A percentile compares a stretch with the other conserved stretches of the same genome.
These are phyloP conservation scores for Genyomyrus donnyi DNA, from an alignment of 2,113 vertebrate species.

Conservation along the genomic window DNA sequence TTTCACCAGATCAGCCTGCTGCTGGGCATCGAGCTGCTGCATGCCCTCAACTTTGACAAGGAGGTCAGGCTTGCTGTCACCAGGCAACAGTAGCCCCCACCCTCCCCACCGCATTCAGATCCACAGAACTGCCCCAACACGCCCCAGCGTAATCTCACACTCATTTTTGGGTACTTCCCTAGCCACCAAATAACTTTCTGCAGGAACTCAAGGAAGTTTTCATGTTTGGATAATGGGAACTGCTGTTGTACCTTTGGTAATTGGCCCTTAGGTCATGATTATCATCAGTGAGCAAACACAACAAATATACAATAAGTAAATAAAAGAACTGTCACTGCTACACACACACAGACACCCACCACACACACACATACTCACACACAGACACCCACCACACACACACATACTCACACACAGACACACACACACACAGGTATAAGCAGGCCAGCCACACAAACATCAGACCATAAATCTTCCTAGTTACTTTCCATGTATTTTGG, in stretches of 20 bases:
- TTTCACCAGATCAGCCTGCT: conserved; percentile 78
- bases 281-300: background rate
- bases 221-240: background rate
- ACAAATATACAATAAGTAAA: background rate
- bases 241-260: background rate
- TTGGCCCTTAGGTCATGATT: background rate
- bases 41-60: conserved; percentile 68
- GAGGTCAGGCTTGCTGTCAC: conserved; percentile 53
- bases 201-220: background rate
- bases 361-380: background rate
- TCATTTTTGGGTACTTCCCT: background rate
- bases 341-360: background rate
- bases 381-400: background rate
- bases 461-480: background rate
- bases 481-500: background rate
- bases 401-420: background rate
- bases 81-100: background rate
- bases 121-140: background rate
- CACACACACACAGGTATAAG: background rate
- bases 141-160: background rate
- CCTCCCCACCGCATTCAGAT: background rate
- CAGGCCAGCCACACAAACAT: background rate
- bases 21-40: conserved; percentile 76
- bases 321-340: background rate
- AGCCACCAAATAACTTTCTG: background rate